phyloP scores from a whole-genome alignment of 2,113 vertebrate genomes.

The Myrmecophaga tridactyla region DNA sequence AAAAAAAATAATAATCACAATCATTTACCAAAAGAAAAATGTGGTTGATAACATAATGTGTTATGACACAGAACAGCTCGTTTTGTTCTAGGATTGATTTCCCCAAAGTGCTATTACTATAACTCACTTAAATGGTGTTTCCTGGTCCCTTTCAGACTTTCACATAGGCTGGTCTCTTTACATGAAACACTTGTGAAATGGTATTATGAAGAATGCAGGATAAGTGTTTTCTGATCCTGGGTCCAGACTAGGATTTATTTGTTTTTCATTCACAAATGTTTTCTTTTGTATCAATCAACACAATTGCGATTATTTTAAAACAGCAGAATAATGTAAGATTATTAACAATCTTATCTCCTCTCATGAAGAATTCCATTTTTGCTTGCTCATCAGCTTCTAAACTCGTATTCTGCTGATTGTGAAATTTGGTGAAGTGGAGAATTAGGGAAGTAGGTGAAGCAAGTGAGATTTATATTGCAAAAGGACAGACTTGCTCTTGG shows the following conservation, averaged over 20 bases:
- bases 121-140: too few relatives aligned
- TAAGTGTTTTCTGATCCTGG: not conserved
- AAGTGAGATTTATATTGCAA: slow-evolving; percentile 64
- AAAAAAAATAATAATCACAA: not conserved
- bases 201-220: too few relatives aligned
- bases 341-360: slow-evolving; percentile 28
- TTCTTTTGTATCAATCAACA: not conserved
- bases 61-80: not conserved
- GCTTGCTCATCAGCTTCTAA: slow-evolving; percentile 57
- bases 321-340: not conserved
- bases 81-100: not conserved
- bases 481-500: slow-evolving; percentile 51
- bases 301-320: not conserved
- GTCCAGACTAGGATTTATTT: not conserved
- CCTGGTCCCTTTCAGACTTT: too few relatives aligned
- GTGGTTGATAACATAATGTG: not conserved
- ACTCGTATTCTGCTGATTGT: slow-evolving; percentile 61
- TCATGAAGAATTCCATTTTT: slow-evolving; percentile 57
- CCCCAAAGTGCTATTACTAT: not conserved
- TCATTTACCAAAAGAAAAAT: not conserved
- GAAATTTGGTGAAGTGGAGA: slow-evolving; percentile 65
- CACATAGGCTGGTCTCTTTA: not conserved
- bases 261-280: not conserved
- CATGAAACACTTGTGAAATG: not conserved
- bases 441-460: slow-evolving; percentile 42